These are phyloP conservation scores for Diprion similis DNA, from an alignment of 1,140 invertebrate species.

Conservation along the genomic window DNA sequence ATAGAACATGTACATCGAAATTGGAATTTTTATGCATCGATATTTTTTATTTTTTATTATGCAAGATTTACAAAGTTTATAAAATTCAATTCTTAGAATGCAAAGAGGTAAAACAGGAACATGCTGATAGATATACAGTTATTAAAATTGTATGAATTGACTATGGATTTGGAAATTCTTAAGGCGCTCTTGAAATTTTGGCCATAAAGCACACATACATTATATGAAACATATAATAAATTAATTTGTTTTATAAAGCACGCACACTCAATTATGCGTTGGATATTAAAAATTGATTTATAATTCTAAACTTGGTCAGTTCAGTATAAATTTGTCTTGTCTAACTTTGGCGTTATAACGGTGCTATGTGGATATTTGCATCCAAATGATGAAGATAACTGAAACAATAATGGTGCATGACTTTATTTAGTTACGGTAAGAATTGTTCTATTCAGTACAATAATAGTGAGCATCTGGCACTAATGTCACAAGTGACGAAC, in stretches of 20 bases:
- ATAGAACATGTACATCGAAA: too few relatives aligned
- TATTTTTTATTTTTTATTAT: not conserved
- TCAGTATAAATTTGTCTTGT: not conserved
- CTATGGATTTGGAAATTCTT: not conserved
- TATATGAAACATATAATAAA: not conserved
- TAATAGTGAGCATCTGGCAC: too few relatives aligned
- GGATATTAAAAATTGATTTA: not conserved
- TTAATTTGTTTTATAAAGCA: not conserved
- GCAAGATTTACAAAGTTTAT: not conserved
- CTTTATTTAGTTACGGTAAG: slow-evolving; percentile 17
- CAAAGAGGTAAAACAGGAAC: slow-evolving; percentile 7
- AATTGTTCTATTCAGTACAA: not conserved
- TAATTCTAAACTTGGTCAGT: not conserved
- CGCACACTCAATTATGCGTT: not conserved
- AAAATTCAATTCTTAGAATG: not conserved
- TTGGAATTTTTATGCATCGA: not conserved
- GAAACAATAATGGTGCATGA: slow-evolving; percentile 25
- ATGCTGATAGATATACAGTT: not conserved
- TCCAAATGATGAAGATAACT: slow-evolving; percentile 48
- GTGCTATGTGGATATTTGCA: slow-evolving; percentile 51
- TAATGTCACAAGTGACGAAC: too few relatives aligned
- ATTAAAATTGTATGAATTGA: not conserved
- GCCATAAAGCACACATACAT: not conserved
- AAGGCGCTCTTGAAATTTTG: not conserved
- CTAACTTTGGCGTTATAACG: slow-evolving; percentile 38